Base-by-base conservation (phyloP, 2,888 invertebrate genomes). In the Brassicogethes aeneus region DNA sequence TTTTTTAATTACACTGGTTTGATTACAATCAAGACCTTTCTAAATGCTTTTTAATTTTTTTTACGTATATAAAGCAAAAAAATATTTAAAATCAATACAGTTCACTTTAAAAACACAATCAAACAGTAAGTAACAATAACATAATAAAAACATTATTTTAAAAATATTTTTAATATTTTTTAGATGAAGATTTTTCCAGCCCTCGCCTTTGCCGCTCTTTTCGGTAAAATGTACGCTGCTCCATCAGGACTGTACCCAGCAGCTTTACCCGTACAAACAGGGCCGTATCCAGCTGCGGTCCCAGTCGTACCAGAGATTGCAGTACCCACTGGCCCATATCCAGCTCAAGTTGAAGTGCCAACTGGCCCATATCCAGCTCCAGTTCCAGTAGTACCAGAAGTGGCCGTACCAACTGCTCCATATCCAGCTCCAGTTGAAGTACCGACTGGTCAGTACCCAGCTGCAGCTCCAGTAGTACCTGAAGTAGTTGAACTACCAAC, bases 401-500 rank as follows among this genome's bases (percentile, higher is more conserved):
- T 8, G 14, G 33, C 5, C 5, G 14, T 10, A 7, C 23, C 33
- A 8, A 5, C 7, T 3, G 33, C 12, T 5, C 33, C 33, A 33
- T 33, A 33, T n/a, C 33, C 33, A 12, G 12, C n/a, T 33, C 33
- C 33, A 33, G 33, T 33, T 33, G n/a, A 33, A 12, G 33, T 5
- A 8, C 33, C 33, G n/a, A 5, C 7, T 5, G 33, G 7, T 33
- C 33, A 5, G n/a, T 33, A 33, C 14, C 33, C 33, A 3, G 7
- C 33, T 8, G 33, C 33, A 33, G 33, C 14, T 12, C 33, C 33
- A 13, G 14, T 33, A 33, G 14, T 33, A 8, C 5, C 14, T n/a
- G 14, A 33, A 33, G n/a, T 5, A 5, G 33, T 15, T 35, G n/a
- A n/a, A n/a, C n/a, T n/a, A n/a, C 36, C 36, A 15, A 14, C 15